Evolutionary conservation across 2,797 vertebrate genomes (phyloP), one percentile per base, ranked within the genome.

Genomic region (Periophthalmus magnuspinnatus): DNA sequence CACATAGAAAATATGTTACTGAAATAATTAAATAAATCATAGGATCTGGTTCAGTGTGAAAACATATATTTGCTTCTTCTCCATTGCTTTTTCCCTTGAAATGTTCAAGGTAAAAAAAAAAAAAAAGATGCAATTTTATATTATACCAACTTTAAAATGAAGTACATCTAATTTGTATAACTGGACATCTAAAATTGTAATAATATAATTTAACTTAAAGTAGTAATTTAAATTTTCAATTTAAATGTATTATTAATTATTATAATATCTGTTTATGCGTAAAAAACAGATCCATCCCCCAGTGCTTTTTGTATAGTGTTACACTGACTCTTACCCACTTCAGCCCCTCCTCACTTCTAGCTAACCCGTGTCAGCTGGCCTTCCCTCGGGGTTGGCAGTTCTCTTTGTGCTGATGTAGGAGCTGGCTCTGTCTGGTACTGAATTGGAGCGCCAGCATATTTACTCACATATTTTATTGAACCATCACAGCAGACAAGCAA

Each of bases 361-460:
- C 69, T 77, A 28, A 45, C 76, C 57, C 62, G 55, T 45, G 79
- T 84, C 84, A 86, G 22, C 71, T 45, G 50, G 62, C 71, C 76
- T 77, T 84, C 82, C 81, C 86, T 57, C 61, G 72, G 74, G 86
- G 62, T 54, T 52, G 79, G 62, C 22, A 48, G 71, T 71, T 81
- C 74, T 69, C 81, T 90, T 89, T 90, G 88, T 90, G 80, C 81
- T 77, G 71, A 48, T 80, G 54, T 68, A 71, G 82, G 86, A 85
- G 84, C 85, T 85, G 81, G 72, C 86, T 89, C 90, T 87, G 85
- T 91, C 87, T 92, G 90, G 90, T 75, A 92, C 89, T 72, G 68
- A 83, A 80, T 81, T 83, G 79, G 52, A 8, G 74, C 47, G 68
- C 63, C 67, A 69, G 73, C 72, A 84, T 16, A 70, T 88, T 81